phyloP scores from a whole-genome alignment of 2,113 vertebrate species.

The Symphodus melops region DNA sequence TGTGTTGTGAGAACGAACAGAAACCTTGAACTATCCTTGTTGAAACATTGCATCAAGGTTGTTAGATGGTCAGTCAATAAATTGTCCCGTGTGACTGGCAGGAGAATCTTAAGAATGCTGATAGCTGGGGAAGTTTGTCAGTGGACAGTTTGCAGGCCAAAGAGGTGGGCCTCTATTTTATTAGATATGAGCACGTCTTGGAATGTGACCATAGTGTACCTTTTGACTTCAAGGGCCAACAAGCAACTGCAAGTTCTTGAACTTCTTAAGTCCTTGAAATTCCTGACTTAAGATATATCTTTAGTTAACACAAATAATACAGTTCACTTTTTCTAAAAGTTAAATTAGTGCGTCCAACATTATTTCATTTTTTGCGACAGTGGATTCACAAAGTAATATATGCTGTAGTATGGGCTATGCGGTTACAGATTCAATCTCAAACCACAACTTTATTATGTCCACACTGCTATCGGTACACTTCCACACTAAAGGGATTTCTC shows the following conservation, averaged over 20 bases:
- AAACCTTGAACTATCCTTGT: conserved; percentile 16
- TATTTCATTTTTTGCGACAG: not conserved
- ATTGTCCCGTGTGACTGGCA: conserved; percentile 76
- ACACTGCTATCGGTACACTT: not conserved
- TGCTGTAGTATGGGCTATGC: too few species aligned
- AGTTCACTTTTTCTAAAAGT: not conserved
- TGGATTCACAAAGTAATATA: not conserved
- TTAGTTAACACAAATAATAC: conserved; percentile 9
- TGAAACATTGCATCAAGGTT: conserved; percentile 42
- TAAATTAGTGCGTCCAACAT: not conserved
- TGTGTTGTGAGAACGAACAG: not conserved
- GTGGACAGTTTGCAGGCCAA: conserved; percentile 62
- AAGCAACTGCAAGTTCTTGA: conserved; percentile 25
- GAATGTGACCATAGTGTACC: conserved; percentile 74
- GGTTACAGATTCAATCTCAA: conserved; percentile 6
- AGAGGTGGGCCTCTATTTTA: conserved; percentile 79
- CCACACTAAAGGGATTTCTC: not conserved
- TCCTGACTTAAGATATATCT: not conserved
- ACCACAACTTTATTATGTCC: not conserved
- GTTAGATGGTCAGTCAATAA: conserved; percentile 71
- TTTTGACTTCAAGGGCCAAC: conserved; percentile 47
- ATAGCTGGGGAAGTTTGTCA: conserved; percentile 71
- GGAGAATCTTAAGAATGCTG: conserved; percentile 84
- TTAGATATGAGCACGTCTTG: conserved; percentile 78
- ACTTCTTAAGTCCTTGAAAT: not conserved